These are phyloP conservation scores for Alcis repandata DNA, from an alignment of 2,888 invertebrate genomes.

Conservation along the genomic window DNA sequence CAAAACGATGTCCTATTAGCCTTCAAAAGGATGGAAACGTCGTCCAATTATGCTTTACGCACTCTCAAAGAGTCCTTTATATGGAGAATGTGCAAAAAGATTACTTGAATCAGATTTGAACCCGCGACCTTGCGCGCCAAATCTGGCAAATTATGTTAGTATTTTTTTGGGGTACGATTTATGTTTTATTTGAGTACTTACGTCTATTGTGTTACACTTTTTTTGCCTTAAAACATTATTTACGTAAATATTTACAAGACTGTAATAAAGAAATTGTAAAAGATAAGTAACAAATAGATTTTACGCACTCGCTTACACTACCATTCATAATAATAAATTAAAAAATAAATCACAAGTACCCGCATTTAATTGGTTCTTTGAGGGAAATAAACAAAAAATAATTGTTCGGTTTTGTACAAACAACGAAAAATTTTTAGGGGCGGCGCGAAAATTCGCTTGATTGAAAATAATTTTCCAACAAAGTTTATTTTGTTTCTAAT, in stretches of 20 bases:
- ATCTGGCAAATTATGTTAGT: background rate
- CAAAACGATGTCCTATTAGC: conserved; percentile 11
- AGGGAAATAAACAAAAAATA: background rate
- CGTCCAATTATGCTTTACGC: conserved; percentile 12
- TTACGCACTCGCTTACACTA: too few relatives aligned
- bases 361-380: too few relatives aligned
- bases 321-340: too few relatives aligned
- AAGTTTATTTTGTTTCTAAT: background rate
- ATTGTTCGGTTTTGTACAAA: background rate
- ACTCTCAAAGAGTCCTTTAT: conserved; percentile 4
- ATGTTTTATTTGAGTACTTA: too few relatives aligned
- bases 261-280: too few relatives aligned
- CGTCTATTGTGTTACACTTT: too few relatives aligned
- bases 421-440: background rate
- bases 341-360: too few relatives aligned
- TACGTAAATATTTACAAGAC: background rate
- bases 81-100: background rate
- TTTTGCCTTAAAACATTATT: too few relatives aligned
- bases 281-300: too few relatives aligned
- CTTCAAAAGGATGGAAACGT: conserved; percentile 2
- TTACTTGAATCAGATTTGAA: background rate
- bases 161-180: background rate
- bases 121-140: background rate
- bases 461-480: background rate
- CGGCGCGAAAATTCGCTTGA: background rate